Conservation (phyloP, 2,888 invertebrate genomes). For the Sthenelais limicola region DNA sequence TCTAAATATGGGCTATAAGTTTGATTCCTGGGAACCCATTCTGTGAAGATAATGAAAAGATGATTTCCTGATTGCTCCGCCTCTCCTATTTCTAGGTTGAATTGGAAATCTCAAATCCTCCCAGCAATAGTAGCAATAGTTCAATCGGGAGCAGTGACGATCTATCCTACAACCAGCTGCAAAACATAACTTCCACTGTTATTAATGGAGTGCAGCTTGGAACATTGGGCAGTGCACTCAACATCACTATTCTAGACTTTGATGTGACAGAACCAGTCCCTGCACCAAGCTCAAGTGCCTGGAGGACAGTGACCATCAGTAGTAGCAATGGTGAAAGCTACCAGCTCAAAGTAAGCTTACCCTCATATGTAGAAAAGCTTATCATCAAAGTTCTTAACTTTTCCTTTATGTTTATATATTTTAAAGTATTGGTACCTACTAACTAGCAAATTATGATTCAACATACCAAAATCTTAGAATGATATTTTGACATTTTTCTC, state of each 20-base stretch:
- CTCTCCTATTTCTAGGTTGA: constrained; percentile 5
- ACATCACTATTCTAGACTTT: constrained; percentile 51
- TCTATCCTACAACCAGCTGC: constrained; percentile 7
- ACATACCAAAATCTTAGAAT: too few species aligned
- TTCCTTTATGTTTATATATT: too few species aligned
- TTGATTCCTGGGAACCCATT: too few species aligned
- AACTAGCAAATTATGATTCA: too few species aligned
- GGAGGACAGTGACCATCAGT: constrained; percentile 38
- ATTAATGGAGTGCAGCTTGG: constrained; percentile 42
- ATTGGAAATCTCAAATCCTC: constrained; percentile 37
- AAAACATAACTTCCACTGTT: constrained; percentile 33
- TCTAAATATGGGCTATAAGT: too few species aligned
- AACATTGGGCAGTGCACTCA: constrained; percentile 42
- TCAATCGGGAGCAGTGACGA: background rate
- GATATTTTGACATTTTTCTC: too few species aligned
- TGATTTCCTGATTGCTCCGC: too few species aligned
- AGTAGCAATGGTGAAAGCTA: background rate
- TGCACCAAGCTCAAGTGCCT: constrained; percentile 38
- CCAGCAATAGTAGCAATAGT: background rate
- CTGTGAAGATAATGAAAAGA: too few species aligned
- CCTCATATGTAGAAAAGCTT: background rate
- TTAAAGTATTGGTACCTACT: too few species aligned
- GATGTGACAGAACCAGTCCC: constrained; percentile 51
- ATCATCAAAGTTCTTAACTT: too few species aligned
- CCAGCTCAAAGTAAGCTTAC: background rate